Evolutionary conservation across 2,797 vertebrate genomes (phyloP).

Genomic region (Hemitrygon akajei): DNA sequence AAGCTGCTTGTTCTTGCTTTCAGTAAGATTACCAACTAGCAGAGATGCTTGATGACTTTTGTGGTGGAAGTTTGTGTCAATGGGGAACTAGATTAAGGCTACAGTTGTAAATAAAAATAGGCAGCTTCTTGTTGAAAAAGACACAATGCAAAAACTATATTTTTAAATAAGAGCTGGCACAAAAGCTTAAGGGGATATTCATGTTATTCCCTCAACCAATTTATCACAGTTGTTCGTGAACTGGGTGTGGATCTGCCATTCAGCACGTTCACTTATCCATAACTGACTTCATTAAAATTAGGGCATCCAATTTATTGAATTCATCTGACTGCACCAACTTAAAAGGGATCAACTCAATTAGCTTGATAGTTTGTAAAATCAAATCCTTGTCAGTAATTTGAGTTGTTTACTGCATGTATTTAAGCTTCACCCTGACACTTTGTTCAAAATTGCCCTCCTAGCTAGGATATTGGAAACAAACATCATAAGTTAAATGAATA

Average conservation of each 20-base stretch:
- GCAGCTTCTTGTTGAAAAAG: neutral
- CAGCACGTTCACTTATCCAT: constrained; percentile 13
- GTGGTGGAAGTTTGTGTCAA: neutral
- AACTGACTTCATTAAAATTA: constrained; percentile 23
- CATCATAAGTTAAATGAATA: neutral
- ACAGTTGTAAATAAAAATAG: constrained; percentile 11
- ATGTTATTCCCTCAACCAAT: constrained; percentile 15
- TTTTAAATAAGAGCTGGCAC: neutral
- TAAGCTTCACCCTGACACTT: constrained; percentile 1
- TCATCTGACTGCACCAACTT: neutral
- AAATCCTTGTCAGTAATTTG: neutral
- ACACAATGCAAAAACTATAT: neutral
- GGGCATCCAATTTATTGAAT: neutral
- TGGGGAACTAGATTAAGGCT: neutral
- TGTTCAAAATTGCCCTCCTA: neutral
- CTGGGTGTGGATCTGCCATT: neutral
- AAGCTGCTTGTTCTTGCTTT: neutral
- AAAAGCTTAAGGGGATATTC: neutral
- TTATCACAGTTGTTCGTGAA: neutral
- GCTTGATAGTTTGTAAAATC: constrained; percentile 26
- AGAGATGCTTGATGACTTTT: neutral
- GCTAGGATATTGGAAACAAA: neutral
- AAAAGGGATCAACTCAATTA: constrained; percentile 26
- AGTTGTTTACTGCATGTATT: neutral
- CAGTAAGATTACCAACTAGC: constrained; percentile 13